Evolutionary conservation across 2,888 invertebrate species (phyloP).

Genomic region (Eudemis profundana): DNA sequence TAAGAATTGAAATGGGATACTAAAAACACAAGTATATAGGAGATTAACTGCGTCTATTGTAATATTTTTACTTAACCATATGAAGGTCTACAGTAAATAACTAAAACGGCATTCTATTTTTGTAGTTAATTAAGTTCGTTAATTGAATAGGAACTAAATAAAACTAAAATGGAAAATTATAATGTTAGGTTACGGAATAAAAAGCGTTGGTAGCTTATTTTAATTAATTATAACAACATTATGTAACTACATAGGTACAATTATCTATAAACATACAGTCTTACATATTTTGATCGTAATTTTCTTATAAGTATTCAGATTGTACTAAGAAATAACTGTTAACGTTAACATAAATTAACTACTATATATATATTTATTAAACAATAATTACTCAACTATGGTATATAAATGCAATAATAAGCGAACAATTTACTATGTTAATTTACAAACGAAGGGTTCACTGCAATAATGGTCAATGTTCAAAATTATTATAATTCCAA

Average conservation of each 20-base stretch:
- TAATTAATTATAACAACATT: background rate
- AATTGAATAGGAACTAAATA: too few species aligned
- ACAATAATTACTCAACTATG: constrained; percentile 21
- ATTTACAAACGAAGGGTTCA: background rate
- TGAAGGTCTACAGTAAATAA: too few species aligned
- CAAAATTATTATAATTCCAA: too few species aligned
- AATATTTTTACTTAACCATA: too few species aligned
- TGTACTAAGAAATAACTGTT: constrained; percentile 4
- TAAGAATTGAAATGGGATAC: too few species aligned
- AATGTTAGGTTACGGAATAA: background rate
- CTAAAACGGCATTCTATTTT: too few species aligned
- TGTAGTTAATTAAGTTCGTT: too few species aligned
- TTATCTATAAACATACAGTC: constrained; percentile 26
- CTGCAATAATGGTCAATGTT: too few species aligned
- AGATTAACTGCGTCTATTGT: too few species aligned
- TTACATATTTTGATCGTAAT: constrained; percentile 26
- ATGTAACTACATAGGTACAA: constrained; percentile 1
- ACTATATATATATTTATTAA: constrained; percentile 17
- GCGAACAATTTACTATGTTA: constrained; percentile 39
- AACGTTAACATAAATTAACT: constrained; percentile 21
- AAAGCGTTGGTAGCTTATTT: constrained; percentile 5
- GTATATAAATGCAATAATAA: constrained; percentile 39
- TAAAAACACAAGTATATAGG: too few species aligned
- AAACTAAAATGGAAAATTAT: background rate
- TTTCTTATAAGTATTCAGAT: constrained; percentile 5